Evolutionary conservation across 2,888 invertebrate species (phyloP).

Genomic region (Aphidoletes aphidimyza): DNA sequence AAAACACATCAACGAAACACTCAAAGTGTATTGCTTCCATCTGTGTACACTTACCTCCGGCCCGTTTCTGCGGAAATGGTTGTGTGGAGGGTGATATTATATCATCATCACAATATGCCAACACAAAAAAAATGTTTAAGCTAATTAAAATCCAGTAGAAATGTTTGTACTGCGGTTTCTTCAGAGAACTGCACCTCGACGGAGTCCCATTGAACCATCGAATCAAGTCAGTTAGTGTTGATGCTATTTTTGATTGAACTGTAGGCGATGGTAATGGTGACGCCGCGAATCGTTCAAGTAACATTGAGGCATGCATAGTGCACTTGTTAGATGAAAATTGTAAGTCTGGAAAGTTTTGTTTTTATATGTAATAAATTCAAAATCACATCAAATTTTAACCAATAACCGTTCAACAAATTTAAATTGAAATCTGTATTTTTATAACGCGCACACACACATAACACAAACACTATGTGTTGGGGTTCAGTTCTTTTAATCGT

Average conservation of each 20-base stretch:
- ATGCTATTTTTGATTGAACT: not conserved
- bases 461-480: no score
- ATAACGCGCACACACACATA: no score
- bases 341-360: no score
- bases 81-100: constrained; percentile 4
- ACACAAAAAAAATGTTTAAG: constrained; percentile 43
- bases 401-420: no score
- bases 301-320: constrained; percentile 13
- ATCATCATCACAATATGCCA: constrained; percentile 16
- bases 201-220: not conserved
- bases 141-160: constrained; percentile 50
- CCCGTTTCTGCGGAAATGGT: constrained; percentile 5
- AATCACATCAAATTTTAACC: no score
- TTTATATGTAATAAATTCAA: no score
- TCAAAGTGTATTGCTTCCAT: not conserved
- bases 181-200: not conserved
- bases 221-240: not conserved
- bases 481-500: no score
- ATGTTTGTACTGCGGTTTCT: not conserved
- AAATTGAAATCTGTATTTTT: no score
- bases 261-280: constrained; percentile 10
- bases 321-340: no score
- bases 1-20: not conserved
- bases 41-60: not conserved
- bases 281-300: not conserved